Evolutionary conservation across 2,113 vertebrate species (phyloP).

Genomic region (Sylvietta virens): DNA sequence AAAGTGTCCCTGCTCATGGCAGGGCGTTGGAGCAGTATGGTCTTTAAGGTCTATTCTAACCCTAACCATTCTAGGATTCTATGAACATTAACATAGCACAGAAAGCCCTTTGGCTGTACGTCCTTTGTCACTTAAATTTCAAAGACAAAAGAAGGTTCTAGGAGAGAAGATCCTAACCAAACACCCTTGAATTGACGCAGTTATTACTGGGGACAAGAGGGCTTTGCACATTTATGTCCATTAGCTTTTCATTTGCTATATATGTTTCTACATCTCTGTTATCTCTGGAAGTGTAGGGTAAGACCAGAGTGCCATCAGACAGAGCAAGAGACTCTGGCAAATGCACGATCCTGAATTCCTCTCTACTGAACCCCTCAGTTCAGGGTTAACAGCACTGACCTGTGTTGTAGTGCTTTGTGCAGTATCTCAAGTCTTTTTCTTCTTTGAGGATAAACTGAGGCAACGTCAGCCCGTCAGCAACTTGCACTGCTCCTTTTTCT

Average conservation of each 20-base stretch:
- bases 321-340: background rate
- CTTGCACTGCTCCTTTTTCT: constrained; percentile 93
- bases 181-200: background rate
- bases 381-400: constrained; percentile 67
- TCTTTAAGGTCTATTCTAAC: background rate
- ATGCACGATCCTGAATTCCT: background rate
- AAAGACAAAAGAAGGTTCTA: background rate
- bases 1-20: background rate
- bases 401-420: constrained; percentile 98
- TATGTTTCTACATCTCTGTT: background rate
- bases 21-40: background rate
- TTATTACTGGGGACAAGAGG: background rate
- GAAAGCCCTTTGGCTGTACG: background rate
- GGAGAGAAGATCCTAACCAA: background rate
- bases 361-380: background rate
- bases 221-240: background rate
- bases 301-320: background rate
- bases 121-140: background rate
- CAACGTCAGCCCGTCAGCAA: constrained; percentile 92
- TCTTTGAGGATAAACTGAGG: constrained; percentile 98
- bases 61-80: background rate
- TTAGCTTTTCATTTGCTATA: background rate
- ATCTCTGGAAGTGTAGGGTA: background rate
- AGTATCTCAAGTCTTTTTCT: constrained; percentile 96
- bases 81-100: background rate